Base-by-base conservation (phyloP, 2,888 invertebrate genomes). In the Diabrotica balteata region DNA sequence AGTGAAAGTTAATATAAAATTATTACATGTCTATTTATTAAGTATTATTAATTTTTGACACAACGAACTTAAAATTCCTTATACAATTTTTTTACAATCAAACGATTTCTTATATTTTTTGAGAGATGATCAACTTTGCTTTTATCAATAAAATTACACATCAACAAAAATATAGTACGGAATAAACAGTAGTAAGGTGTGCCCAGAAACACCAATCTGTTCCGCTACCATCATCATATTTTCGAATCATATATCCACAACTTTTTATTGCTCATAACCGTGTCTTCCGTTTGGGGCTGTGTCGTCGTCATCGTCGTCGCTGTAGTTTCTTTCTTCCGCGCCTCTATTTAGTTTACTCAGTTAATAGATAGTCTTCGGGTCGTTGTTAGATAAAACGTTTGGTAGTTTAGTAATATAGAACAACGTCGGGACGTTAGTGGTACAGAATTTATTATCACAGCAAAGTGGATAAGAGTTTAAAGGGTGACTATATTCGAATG, bases 121-220 rank as follows among this genome's bases (percentile, higher is more conserved):
- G 32, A n/a, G n/a, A 32, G 32, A 32, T 32, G 32, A 1, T 32
- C 3, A 0, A 32, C 2, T 32, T 32, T 32, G 32, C 32, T 32
- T 32, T 55, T 51, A 10, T 58, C 22, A 45, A 50, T 32, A 58
- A 22, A 54, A 51, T 59, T 55, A 55, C 43, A 54, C 49, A 32
- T 54, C 32, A 59, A 62, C 32, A 54, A 55, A 57, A 53, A 53
- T 61, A 61, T 62, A 32, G 32, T 32, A 43, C 43, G 6, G 8
- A 17, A 53, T 53, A 45, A 53, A 43, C 57, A 32, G 45, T 11
- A 64, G n/a, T 52, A 46, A 69, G 69, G 71, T 60, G 71, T 47
- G 71, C 63, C 71, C 43, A 49, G 44, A 63, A 63, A 66, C 62
- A 58, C 61, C 57, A 61, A 66, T 72, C 63, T 61, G 71, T 72